A percentile compares a stretch with the other conserved stretches of the same genome.
phyloP scores from a whole-genome alignment of 2,113 vertebrate species.

The Hymenochirus boettgeri region DNA sequence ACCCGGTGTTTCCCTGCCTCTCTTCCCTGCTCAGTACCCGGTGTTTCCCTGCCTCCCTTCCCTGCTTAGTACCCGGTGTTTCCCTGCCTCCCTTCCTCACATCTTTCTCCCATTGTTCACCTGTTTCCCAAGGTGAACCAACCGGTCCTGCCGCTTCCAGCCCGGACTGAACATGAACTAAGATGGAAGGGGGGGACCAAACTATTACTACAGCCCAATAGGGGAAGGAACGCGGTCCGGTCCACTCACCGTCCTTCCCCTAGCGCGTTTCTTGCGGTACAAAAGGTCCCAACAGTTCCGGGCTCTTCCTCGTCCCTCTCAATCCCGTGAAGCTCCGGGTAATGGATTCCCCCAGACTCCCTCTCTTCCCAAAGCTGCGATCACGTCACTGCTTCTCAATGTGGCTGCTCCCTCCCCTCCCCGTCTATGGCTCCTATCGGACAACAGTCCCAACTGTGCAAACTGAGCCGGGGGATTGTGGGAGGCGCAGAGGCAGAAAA shows the following conservation, averaged over 20 bases:
- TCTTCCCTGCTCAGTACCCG: too few relatives aligned
- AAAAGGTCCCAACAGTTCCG: not conserved
- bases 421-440: not conserved
- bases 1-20: too few relatives aligned
- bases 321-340: not conserved
- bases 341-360: slow-evolving; percentile 26
- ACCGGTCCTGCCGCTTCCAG: slow-evolving; percentile 27
- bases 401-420: slow-evolving; percentile 17
- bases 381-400: slow-evolving; percentile 34
- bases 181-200: not conserved
- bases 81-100: not conserved
- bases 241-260: slow-evolving; percentile 6
- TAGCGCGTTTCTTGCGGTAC: too few relatives aligned
- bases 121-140: slow-evolving; percentile 23
- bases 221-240: not conserved
- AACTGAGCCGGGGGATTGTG: not conserved
- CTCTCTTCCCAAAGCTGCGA: slow-evolving; percentile 14
- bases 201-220: not conserved
- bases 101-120: slow-evolving; percentile 22
- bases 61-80: too few relatives aligned
- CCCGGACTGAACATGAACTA: slow-evolving; percentile 4
- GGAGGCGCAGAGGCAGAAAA: slow-evolving; percentile 15
- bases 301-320: not conserved
- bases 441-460: slow-evolving; percentile 3
- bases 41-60: too few relatives aligned